Base-by-base conservation (phyloP, 2,797 vertebrate genomes). In the Cuculus canorus region DNA sequence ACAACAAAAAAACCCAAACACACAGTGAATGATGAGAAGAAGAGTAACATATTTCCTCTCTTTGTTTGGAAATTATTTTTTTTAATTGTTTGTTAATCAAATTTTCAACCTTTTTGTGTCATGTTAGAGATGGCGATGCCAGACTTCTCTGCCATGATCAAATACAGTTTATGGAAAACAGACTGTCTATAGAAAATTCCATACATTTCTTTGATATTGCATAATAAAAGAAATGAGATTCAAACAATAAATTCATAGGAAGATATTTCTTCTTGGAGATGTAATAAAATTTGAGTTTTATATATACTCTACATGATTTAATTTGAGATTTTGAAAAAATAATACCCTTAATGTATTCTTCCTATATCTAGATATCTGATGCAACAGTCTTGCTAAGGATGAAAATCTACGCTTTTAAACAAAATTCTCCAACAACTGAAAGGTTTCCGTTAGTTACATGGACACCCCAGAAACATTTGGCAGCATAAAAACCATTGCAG, bases 151-250 rank as follows among this genome's bases (percentile, higher is more conserved):
- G 4, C 15, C 43, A 37, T 8, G 4, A 82, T 85, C 17, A 82
- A 85, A 91, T 27, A 63, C 68, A 84, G 7, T 47, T 60, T 86
- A 53, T 53, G 45, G 27, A 82, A 90, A 95, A 18, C 14, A 86
- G 15, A 59, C 27, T 35, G 14, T 50, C 32, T 54, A 65, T 30
- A 60, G 69, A 94, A 91, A 94, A 77, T 22, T 86, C 45, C 48
- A 75, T 45, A 7, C 21, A 82, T 80, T 78, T 80, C 32, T 95
- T 92, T 93, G 66, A 82, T 89, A 37, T 37, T 43, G 8, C 72
- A 39, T 65, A 93, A 88, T 80, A 93, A 92, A 96, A 57, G 8
- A 88, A 89, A 93, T 82, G 90, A 82, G 14, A 92, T 86, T 88
- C 22, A 82, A 84, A 13, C 18, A 66, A 32, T 86, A 61, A 64